Base-by-base conservation (phyloP, 2,113 vertebrate species). In the Girardinichthys multiradiatus region DNA sequence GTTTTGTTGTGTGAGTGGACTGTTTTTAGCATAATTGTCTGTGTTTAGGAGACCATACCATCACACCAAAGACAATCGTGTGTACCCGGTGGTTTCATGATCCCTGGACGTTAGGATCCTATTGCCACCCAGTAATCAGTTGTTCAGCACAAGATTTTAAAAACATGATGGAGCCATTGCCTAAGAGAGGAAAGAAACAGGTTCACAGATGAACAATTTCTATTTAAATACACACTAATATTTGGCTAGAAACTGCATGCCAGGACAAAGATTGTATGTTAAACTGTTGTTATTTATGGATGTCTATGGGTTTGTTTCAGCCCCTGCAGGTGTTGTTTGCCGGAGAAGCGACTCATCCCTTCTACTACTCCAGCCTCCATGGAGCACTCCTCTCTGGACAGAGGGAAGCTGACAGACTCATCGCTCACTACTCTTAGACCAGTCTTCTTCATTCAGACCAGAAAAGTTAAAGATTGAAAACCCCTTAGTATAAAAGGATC, bases 351-450 rank as follows among this genome's bases (percentile, higher is more conserved):
- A 98, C 97, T 15, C 96, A 97, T 82, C 93, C 92, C 35, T 92
- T 79, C 3, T 99, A 95, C 91, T 98, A 93, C 86, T 98, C 97
- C 21, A 98, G 97, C 3, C 96, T 97, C 0, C 98, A 99, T 0
- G 98, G 97, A 4, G 98, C 97, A 1, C 85, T 99, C 76, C 91
- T 97, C 35, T 94, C 95, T 0, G 98, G 98, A 5, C 94, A 96
- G 96, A 94, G 97, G 58, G 98, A 99, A 83, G 97, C 97, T 0
- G 95, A 97, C 12, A 94, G 96, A 12, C 96, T 99, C 73, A 83
- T 94, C 35, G 57, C 63, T 54, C 90, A 93, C 79, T 91, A 92
- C 79, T 79, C 90, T n/a, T 19, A 79, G 0, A n/a, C n/a, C 33
- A 27, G 14, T 15, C n/a, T 26, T 13, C 9, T 17, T 14, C 14